phyloP scores from a whole-genome alignment of 2,113 vertebrate genomes.

The Tretioscincus oriximinensis region DNA sequence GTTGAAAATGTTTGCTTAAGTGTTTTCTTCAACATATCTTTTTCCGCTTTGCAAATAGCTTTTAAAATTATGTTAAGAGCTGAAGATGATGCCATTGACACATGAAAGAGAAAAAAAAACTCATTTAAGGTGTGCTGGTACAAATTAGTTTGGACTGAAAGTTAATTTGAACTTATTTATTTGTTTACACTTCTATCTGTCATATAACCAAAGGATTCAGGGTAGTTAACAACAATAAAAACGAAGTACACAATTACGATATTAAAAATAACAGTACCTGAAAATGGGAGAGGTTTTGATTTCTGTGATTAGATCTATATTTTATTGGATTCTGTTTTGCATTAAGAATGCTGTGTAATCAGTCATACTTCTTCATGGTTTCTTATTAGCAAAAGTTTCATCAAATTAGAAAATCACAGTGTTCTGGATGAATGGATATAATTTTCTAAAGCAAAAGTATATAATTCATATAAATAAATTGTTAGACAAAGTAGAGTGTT shows the following conservation, averaged over 20 bases:
- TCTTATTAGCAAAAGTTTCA: background rate
- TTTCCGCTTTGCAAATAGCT: background rate
- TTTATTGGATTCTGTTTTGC: background rate
- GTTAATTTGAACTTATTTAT: no score
- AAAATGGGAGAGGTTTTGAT: background rate
- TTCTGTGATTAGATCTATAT: background rate
- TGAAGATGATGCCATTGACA: conserved; percentile 14
- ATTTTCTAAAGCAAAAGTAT: background rate
- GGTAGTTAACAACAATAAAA: no score
- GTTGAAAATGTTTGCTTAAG: no score
- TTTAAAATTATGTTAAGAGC: background rate
- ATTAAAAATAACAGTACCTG: background rate
- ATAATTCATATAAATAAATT: background rate
- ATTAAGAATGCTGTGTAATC: background rate
- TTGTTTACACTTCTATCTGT: no score
- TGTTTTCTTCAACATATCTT: background rate
- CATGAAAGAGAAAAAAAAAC: background rate
- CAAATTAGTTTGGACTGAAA: no score
- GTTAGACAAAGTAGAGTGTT: no score
- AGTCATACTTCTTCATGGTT: background rate
- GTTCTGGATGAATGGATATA: conserved; percentile 6
- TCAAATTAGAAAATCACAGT: background rate
- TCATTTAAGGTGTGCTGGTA: no score
- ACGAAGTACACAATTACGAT: rapidly evolving
- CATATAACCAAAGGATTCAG: no score